Base-by-base conservation (phyloP, 2,888 invertebrate species). In the Netelia virgata region DNA sequence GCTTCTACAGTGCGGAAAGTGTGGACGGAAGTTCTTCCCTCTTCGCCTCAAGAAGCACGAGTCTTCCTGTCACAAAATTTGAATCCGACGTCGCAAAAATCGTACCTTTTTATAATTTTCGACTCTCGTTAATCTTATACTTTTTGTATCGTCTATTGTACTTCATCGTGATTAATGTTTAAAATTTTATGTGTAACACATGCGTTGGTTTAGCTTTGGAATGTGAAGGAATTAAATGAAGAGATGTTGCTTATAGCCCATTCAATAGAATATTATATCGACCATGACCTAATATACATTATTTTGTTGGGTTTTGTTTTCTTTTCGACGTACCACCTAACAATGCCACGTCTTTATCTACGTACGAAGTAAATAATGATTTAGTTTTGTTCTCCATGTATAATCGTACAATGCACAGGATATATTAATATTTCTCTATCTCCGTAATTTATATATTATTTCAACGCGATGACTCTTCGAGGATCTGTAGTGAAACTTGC, bases 231-330 rank as follows among this genome's bases (percentile, higher is more conserved):
- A 76, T 5, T 50, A 74, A 55, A 76, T 68, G 72, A 76, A 69
- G 50, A 73, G 41, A 69, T 43, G 73, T 23, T 77, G 55, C 10
- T 59, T 78, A 61, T 57, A 80, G 74, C 76, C 80, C 84, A 77
- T 80, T 84, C 72, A 73, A 69, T 68, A 73, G 80, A 76, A 84
- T 84, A 81, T 84, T 84, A 84, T 84, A 81, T 81, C 84, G 81
- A 81, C 20, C 81, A 77, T 81, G 76, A 84, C 72, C 68, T 84
- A 73, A 84, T 80, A 73, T 77, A 84, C 81, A 81, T 50, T 84
- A 28, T 79, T 68, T 72, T 74, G 79, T 63, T 69, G 36, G 36
- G 36, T 36, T 64, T 43, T 16, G 14, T 69, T 61, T 78, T 64
- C 36, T 59, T 76, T 64, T 68, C 55, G n/a, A 61, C 72, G 73